Base-by-base conservation (phyloP, 2,113 vertebrate genomes). In the Pterophyllum scalare region DNA sequence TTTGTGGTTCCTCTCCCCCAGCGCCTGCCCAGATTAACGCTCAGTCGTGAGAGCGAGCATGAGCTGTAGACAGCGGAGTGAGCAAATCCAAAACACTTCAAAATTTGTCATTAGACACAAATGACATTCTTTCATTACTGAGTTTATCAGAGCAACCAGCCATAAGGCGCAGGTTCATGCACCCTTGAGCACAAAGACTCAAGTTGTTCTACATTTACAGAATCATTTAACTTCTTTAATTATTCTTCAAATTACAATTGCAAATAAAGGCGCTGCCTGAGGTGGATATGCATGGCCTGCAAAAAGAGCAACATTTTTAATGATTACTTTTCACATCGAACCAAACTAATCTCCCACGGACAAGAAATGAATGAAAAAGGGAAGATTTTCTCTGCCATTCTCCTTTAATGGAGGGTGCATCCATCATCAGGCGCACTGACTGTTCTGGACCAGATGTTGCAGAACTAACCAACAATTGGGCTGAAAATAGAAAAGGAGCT, bases 371-470 rank as follows among this genome's bases (percentile, higher is more conserved):
- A 92, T 89, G 89, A 91, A 85, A 87, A 86, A 90, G 90, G 65
- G 88, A 83, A 85, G 85, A 87, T 90, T 91, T 91, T 87, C 84
- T 84, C 84, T 81, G 52, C 80, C 60, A 72, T 61, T 86, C 76
- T 78, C 15, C 87, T 83, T 91, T 89, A 83, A 89, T 89, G 90
- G 93, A 87, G 89, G 88, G 74, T 49, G 88, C 92, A 84, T 85
- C 90, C 81, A 91, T 88, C 87, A 82, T 79, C 91, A 17, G 84
- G 88, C 88, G 35, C 81, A 15, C 62, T 28, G 91, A 64, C 88
- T 80, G 92, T 96, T 96, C 94, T 95, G 96, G 96, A 96, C 96
- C 98, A 99, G 97, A 98, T 98, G 97, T 97, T 98, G 96, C 96
- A 96, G 96, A 97, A 97, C 97, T 96, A 94, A 97, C 96, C 96